Conservation (phyloP, 2,888 invertebrate species). For the Apoderus coryli region DNA sequence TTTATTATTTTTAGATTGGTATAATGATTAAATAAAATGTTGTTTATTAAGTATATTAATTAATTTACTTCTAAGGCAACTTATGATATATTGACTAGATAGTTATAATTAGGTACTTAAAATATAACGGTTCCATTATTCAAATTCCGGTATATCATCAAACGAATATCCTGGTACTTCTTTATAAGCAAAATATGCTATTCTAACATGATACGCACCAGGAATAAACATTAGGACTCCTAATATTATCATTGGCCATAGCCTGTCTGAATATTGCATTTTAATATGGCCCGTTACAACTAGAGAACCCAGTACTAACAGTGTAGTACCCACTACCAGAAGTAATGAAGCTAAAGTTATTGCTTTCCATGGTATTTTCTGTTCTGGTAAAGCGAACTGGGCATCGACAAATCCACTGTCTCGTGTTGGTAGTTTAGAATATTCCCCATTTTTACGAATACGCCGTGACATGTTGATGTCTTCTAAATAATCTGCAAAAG, state of each 20-base stretch:
- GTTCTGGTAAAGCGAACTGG: constrained; percentile 49
- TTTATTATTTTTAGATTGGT: constrained; percentile 95
- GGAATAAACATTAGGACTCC: constrained; percentile 84
- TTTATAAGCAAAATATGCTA: constrained; percentile 74
- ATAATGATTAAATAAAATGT: constrained; percentile 60
- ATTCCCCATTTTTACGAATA: constrained; percentile 44
- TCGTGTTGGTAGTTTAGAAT: constrained; percentile 35
- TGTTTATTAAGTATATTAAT: constrained; percentile 1
- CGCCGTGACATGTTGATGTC: constrained; percentile 41
- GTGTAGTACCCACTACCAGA: constrained; percentile 53
- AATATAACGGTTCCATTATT: constrained; percentile 32
- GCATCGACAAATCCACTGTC: constrained; percentile 56
- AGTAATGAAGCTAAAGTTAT: constrained; percentile 61
- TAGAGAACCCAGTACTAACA: constrained; percentile 58
- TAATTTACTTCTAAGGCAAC: too few relatives aligned
- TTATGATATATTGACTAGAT: neutral
- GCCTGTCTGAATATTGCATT: constrained; percentile 70
- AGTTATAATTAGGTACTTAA: too few relatives aligned
- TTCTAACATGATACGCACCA: constrained; percentile 78
- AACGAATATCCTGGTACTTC: constrained; percentile 74
- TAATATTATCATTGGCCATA: constrained; percentile 80
- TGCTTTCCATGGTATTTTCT: constrained; percentile 74
- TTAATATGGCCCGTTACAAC: constrained; percentile 71
- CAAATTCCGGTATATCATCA: constrained; percentile 81
- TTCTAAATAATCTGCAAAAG: constrained; percentile 33